Conservation (phyloP, 2,797 vertebrate species). For the Otus scops region DNA sequence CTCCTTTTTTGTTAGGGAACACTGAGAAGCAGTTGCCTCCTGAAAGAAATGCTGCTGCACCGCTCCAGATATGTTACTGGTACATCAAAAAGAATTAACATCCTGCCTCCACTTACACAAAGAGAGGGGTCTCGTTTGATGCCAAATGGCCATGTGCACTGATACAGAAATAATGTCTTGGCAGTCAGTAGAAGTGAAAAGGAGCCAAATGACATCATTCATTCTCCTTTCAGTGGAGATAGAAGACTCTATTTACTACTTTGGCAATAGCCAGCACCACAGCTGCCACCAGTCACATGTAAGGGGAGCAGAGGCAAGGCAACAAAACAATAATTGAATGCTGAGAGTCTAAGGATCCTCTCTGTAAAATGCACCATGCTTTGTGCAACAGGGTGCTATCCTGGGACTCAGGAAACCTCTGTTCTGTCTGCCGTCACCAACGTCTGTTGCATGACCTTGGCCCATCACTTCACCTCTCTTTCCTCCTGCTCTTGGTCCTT, state of each 20-base stretch:
- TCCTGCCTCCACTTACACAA: conserved; percentile 39
- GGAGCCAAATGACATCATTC: conserved; percentile 54
- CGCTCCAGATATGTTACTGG: not conserved
- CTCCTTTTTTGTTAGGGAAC: not conserved
- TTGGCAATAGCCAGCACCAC: not conserved
- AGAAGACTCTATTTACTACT: conserved; percentile 60
- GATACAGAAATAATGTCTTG: conserved; percentile 45
- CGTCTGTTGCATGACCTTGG: rapidly evolving
- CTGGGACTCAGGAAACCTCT: not conserved
- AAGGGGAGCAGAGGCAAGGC: not conserved
- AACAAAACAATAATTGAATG: not conserved
- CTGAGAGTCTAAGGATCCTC: not conserved
- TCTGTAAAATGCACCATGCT: not conserved
- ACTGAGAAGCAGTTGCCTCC: not conserved
- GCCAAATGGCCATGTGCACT: conserved; percentile 14
- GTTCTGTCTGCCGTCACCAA: not conserved
- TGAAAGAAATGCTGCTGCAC: not conserved
- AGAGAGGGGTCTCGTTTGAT: not conserved
- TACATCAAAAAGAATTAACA: conserved; percentile 37
- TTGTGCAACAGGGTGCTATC: not conserved
- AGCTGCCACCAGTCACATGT: conserved; percentile 1
- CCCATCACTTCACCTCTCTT: not conserved
- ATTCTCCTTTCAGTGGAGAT: conserved; percentile 11
- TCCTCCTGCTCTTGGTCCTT: not conserved
- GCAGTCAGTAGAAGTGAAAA: not conserved